These are phyloP conservation scores for Geotrypetes seraphini DNA, from an alignment of 2,797 vertebrate species.

Conservation along the genomic window DNA sequence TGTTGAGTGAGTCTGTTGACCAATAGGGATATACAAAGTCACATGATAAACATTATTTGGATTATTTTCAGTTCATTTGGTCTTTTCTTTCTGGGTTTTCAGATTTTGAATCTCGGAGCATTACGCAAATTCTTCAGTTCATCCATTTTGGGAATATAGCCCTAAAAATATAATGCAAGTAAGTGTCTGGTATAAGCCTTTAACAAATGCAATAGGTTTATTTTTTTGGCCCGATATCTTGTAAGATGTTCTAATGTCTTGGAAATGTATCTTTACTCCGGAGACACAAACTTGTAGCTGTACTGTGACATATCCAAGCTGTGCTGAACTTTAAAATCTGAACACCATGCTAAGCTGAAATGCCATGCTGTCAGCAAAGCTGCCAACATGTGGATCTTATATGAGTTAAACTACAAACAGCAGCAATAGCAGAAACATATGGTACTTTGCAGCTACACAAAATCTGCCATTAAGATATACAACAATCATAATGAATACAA, in stretches of 20 bases:
- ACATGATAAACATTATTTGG: no score
- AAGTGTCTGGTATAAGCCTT: no score
- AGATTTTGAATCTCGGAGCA: no score
- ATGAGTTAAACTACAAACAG: background rate
- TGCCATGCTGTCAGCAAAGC: background rate
- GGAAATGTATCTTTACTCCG: accelerated
- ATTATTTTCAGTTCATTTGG: no score
- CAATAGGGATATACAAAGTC: no score
- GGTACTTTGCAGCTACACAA: background rate
- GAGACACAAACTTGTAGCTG: background rate
- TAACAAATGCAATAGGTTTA: no score
- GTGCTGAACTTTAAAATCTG: background rate
- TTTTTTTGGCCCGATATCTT: no score
- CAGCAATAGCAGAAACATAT: background rate
- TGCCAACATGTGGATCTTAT: background rate
- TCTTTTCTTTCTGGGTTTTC: no score
- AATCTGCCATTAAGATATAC: background rate
- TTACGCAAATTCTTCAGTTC: no score
- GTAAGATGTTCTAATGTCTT: background rate
- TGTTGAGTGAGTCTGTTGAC: no score
- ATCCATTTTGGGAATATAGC: no score
- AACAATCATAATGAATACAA: background rate
- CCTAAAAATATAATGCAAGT: no score
- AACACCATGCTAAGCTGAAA: background rate
- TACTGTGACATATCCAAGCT: background rate